Base-by-base conservation (phyloP, 2,113 vertebrate genomes). In the Podarcis raffonei region DNA sequence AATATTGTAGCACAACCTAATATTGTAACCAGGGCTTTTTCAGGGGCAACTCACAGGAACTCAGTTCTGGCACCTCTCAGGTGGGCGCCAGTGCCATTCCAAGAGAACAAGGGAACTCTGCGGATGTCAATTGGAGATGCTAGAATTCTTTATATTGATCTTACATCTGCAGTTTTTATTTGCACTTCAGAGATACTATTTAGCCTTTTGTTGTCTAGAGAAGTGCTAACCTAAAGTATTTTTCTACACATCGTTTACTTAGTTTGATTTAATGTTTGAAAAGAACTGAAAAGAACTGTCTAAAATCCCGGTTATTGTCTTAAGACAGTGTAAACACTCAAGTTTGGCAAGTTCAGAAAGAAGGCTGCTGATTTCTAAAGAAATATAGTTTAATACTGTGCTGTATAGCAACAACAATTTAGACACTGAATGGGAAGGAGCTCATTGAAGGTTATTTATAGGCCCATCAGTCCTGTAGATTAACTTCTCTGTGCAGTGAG, bases 401-500 rank as follows among this genome's bases (percentile, higher is more conserved):
- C 88, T 83, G 16, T 62, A 53, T 85, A 90, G 89, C 86, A 48
- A 71, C 86, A 92, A 84, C 81, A 90, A 92, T 92, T 90, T 89
- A 92, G 87, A 42, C 91, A 83, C 92, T 91, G 90, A 88, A 69
- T 89, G 89, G 53, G n/a, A 35, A 74, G 71, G 83, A 94, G 92
- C 88, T 75, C 90, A 92, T 91, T 74, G 85, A 62, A 87, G 53
- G 83, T 92, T 91, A 87, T 68, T 93, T n/a, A 89, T 0, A 15
- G 89, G 75, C 81, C 91, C 78, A 76, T 68, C 83, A 81, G n/a
- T 68, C 79, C 32, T 84, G 82, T 71, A 85, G 72, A 35, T 23
- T 22, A 78, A 86, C 18, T 90, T 69, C 81, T 83, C 0, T 0
- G 42, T 85, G 32, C 78, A 92, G 81, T 89, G 91, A 87, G 85